These are phyloP conservation scores for Eledona agricola DNA, from an alignment of 2,888 invertebrate species.

Conservation along the genomic window DNA sequence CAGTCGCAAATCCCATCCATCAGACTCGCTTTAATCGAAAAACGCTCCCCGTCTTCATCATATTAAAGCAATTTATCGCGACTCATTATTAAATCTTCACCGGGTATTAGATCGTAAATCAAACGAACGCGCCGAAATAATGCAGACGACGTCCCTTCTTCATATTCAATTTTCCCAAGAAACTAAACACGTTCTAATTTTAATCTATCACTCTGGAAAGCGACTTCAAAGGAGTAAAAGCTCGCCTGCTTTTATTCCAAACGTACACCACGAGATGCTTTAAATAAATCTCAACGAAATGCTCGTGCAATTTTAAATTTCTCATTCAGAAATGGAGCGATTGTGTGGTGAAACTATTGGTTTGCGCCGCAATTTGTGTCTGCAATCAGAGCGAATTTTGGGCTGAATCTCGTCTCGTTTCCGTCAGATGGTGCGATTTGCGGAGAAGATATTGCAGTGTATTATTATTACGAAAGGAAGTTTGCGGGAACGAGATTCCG, in stretches of 20 bases:
- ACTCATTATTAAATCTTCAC: constrained; percentile 36
- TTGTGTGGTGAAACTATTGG: constrained; percentile 14
- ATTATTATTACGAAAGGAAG: constrained; percentile 10
- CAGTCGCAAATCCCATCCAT: constrained; percentile 30
- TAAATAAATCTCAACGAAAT: constrained; percentile 24
- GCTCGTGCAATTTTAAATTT: constrained; percentile 21
- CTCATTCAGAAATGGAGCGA: constrained; percentile 15
- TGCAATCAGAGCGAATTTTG: no score
- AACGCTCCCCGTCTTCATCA: constrained; percentile 32
- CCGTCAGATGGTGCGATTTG: constrained; percentile 19
- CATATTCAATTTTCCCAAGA: constrained; percentile 17
- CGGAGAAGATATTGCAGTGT: constrained; percentile 9
- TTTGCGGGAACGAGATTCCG: neutral
- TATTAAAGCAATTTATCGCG: constrained; percentile 33
- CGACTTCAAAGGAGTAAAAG: constrained; percentile 24
- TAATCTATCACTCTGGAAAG: constrained; percentile 9
- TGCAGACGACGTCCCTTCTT: constrained; percentile 10
- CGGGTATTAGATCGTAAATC: constrained; percentile 37
- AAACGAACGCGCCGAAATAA: constrained; percentile 15
- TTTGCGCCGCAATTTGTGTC: constrained; percentile 15
- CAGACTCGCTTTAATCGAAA: constrained; percentile 20
- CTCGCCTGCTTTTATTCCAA: constrained; percentile 21
- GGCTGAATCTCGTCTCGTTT: constrained; percentile 18
- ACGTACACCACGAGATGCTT: constrained; percentile 17
- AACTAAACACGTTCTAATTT: constrained; percentile 10